Evolutionary conservation across 2,113 vertebrate species (phyloP).

Genomic region (Grammomys surdaster): DNA sequence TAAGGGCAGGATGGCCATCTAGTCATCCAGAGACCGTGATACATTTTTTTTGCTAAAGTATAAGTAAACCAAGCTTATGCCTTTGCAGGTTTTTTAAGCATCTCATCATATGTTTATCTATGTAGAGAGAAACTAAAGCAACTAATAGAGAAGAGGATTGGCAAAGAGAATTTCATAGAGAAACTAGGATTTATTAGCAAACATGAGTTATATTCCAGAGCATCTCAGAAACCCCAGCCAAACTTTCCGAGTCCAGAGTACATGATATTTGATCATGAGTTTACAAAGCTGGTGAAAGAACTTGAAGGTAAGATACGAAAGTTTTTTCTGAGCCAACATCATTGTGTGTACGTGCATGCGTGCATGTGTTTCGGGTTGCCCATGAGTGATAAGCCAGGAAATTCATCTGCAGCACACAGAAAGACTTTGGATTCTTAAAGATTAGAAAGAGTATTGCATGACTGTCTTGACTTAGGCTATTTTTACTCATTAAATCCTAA

Average conservation of each 20-base stretch:
- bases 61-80: background rate
- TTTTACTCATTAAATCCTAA: constrained; percentile 33
- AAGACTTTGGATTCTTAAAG: background rate
- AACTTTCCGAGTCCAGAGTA: constrained; percentile 94
- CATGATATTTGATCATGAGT: constrained; percentile 99
- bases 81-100: background rate
- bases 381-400: background rate
- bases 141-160: constrained; percentile 98
- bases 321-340: background rate
- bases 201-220: constrained; percentile 97
- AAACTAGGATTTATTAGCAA: constrained; percentile 98
- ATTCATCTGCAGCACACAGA: background rate
- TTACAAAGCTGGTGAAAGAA: constrained; percentile 98
- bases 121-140: constrained; percentile 98
- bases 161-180: constrained; percentile 98
- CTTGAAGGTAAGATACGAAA: constrained; percentile 92
- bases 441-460: constrained; percentile 2
- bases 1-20: constrained; percentile 28
- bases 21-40: background rate
- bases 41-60: background rate
- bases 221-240: constrained; percentile 97
- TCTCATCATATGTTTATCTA: constrained; percentile 43
- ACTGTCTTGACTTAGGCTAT: background rate
- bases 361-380: background rate
- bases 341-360: background rate